phyloP scores from a whole-genome alignment of 1,140 invertebrate genomes.

The Temnothorax curvispinosus region DNA sequence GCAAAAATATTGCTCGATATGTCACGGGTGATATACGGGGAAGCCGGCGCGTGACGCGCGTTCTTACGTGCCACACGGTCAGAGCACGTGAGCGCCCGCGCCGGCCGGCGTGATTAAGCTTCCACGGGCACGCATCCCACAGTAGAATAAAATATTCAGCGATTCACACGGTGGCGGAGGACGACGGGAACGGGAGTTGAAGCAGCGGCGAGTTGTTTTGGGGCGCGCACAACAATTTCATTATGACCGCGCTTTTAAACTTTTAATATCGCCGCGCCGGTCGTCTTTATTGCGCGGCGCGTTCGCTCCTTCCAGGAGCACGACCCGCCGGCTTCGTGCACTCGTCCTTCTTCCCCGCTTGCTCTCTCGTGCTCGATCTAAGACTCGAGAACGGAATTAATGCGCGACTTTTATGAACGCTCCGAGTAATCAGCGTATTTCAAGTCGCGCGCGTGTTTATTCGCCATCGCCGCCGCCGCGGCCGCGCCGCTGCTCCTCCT shows the following conservation, averaged over 20 bases:
- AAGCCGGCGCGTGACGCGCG: constrained; percentile 43
- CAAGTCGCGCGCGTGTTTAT: constrained; percentile 58
- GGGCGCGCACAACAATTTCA: constrained; percentile 70
- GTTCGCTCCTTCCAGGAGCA: constrained; percentile 44
- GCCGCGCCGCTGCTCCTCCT: background rate
- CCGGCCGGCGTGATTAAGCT: constrained; percentile 66
- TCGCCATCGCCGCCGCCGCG: constrained; percentile 1
- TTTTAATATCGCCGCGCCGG: constrained; percentile 69
- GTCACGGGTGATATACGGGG: constrained; percentile 54
- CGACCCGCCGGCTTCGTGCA: constrained; percentile 37
- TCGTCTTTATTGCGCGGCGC: constrained; percentile 69
- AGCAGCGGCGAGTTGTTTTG: constrained; percentile 48
- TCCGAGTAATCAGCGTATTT: constrained; percentile 56
- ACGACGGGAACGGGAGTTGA: background rate
- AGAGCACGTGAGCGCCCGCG: constrained; percentile 17
- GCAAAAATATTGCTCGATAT: constrained; percentile 59
- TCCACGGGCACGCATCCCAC: constrained; percentile 62
- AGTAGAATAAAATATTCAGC: constrained; percentile 44
- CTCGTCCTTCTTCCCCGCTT: constrained; percentile 1
- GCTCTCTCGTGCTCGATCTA: background rate
- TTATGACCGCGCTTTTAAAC: constrained; percentile 65
- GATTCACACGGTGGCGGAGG: background rate
- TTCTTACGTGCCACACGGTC: constrained; percentile 33
- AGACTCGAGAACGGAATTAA: constrained; percentile 60
- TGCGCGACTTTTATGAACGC: constrained; percentile 62